Evolutionary conservation across 2,113 vertebrate species (phyloP), one percentile per base, ranked within the genome.

Genomic region (Sapajus apella): DNA sequence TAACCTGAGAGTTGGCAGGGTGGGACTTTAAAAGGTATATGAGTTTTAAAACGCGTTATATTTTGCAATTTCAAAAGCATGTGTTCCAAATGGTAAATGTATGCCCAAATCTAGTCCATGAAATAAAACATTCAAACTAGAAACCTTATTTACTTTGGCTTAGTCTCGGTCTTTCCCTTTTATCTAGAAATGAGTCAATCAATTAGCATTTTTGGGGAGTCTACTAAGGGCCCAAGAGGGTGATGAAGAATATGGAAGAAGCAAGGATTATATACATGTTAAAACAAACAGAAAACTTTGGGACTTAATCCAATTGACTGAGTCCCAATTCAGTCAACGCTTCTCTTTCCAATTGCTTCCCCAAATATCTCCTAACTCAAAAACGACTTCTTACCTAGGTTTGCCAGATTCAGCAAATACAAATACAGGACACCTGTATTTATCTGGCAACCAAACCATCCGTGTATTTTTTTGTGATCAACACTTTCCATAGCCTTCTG

Each of bases 11-110:
- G 72, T 84, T 90, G 87, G 89, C 66, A 91, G 73, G 61, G 73
- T 80, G 90, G 66, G 94, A 81, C 82, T 97, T 94, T 72, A 87
- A 92, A 95, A 91, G 50, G 83, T 90, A 95, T 70, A 75, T 73
- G 81, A 87, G 81, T 92, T 97, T 95, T 94, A 81, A 92, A 97
- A 95, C 88, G 95, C 72, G 88, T 95, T 97, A n/a, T 90, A 73
- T 87, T 85, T 97, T 96, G 81, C 94, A 79, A 13, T 96, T 95
- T 92, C 85, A 87, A 85, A 90, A 92, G 58, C 90, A 61, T 73
- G 72, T 85, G 56, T 86, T 96, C 87, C 61, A 96, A 97, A 90
- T 87, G 93, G 94, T 87, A 97, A 83, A 90, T 9, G 47, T n/a
- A 66, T 92, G 82, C 81, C 86, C 68, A 81, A n/a, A 58, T 68